phyloP scores from a whole-genome alignment of 2,888 invertebrate species.

The Drosophila atroscutellata region DNA sequence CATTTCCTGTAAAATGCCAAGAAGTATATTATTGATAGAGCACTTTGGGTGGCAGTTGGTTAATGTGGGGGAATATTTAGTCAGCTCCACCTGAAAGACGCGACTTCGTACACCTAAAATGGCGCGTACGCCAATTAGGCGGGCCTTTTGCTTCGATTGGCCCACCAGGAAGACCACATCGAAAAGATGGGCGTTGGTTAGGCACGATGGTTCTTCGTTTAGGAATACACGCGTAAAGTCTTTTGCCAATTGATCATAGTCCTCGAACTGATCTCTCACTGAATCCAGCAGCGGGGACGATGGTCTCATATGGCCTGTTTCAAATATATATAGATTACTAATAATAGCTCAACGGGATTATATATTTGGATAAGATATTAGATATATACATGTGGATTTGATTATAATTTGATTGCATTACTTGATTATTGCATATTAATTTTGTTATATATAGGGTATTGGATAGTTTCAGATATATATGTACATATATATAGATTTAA shows the following conservation, averaged over 20 bases:
- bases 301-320: constrained; percentile 94
- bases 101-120: constrained; percentile 96
- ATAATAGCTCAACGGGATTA: not conserved
- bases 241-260: constrained; percentile 96
- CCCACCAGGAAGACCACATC: constrained; percentile 96
- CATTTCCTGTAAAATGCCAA: constrained; percentile 90
- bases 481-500: not conserved
- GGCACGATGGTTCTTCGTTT: constrained; percentile 91
- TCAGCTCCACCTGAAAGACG: constrained; percentile 85
- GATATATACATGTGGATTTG: not conserved
- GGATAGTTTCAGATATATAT: constrained; percentile 1
- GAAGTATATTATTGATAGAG: not conserved
- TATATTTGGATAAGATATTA: not conserved
- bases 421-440: not conserved
- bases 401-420: constrained; percentile 1
- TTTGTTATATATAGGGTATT: constrained; percentile 8
- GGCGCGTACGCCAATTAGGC: constrained; percentile 95
- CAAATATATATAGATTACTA: constrained; percentile 1
- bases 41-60: not conserved
- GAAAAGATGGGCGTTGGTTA: constrained; percentile 92
- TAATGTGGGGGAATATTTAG: not conserved
- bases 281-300: constrained; percentile 96
- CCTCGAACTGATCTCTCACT: constrained; percentile 96
- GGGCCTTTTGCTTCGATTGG: constrained; percentile 95
- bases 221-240: constrained; percentile 96